Conservation (phyloP, 2,888 invertebrate genomes). For the Cancer borealis region DNA sequence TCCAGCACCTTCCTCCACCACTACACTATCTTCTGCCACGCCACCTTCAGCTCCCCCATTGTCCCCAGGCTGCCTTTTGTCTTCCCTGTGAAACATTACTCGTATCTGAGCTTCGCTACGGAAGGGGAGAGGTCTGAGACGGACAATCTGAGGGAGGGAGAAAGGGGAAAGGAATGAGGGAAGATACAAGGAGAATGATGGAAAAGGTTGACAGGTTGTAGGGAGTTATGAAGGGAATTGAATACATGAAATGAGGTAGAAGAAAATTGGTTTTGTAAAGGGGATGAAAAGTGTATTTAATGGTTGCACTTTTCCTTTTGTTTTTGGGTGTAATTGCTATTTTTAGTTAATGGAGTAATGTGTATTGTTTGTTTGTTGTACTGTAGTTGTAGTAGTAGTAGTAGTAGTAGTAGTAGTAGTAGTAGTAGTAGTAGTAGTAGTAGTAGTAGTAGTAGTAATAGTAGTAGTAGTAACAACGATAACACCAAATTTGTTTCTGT, state of each 20-base stretch:
- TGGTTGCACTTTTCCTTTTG: neutral
- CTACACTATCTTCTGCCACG: neutral
- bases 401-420: neutral
- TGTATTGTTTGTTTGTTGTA: neutral
- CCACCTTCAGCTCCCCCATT: neutral
- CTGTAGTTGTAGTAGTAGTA: conserved; percentile 38
- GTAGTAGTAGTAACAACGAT: neutral
- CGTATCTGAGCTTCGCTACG: neutral
- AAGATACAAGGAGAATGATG: neutral
- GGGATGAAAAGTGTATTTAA: neutral
- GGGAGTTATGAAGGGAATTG: neutral
- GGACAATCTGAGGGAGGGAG: neutral
- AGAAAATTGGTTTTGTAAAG: neutral
- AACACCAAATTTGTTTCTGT: neutral
- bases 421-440: neutral
- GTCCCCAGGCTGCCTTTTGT: neutral
- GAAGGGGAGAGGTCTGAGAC: neutral
- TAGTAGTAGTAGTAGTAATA: conserved; percentile 35
- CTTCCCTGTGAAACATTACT: conserved; percentile 1
- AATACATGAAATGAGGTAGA: neutral
- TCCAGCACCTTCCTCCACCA: neutral
- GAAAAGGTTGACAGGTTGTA: neutral
- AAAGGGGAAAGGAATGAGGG: neutral
- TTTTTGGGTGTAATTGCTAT: neutral
- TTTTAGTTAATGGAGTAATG: neutral